phyloP scores from a whole-genome alignment of 2,797 vertebrate genomes.

The Tadarida brasiliensis region DNA sequence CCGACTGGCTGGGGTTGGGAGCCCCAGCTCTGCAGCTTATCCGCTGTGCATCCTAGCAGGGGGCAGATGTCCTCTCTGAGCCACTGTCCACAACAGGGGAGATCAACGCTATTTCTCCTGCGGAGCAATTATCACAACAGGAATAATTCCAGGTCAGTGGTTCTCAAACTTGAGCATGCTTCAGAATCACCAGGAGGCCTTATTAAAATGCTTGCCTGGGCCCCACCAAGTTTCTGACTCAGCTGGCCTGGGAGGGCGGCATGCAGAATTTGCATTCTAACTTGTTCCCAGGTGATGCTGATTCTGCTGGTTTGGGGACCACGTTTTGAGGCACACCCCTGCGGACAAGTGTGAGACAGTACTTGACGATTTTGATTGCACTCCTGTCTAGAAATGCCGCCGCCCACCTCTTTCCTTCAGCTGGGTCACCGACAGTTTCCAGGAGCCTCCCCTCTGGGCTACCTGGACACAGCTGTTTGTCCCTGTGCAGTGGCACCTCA shows the following conservation, averaged over 20 bases:
- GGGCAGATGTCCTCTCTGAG: constrained; percentile 2
- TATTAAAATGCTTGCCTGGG: constrained; percentile 18
- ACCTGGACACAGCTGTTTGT: neutral
- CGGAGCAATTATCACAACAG: neutral
- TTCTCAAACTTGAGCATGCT: neutral
- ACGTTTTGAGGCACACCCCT: neutral
- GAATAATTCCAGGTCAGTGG: neutral
- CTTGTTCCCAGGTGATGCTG: neutral
- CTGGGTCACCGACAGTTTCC: neutral
- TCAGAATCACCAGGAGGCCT: neutral
- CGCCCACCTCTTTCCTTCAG: neutral
- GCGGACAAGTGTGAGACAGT: neutral
- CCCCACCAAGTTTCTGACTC: constrained; percentile 31
- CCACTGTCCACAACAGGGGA: neutral
- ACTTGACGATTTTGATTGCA: neutral
- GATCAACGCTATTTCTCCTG: neutral
- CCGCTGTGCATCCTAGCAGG: neutral
- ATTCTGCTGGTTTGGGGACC: neutral
- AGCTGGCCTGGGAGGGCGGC: neutral
- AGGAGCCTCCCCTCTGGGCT: neutral
- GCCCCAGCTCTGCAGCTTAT: neutral
- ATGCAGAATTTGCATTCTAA: neutral
- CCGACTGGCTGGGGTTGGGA: neutral
- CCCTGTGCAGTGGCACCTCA: neutral
- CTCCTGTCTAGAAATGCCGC: neutral